Evolutionary conservation across 2,888 invertebrate species (phyloP).

Genomic region (Conistra vaccinii): DNA sequence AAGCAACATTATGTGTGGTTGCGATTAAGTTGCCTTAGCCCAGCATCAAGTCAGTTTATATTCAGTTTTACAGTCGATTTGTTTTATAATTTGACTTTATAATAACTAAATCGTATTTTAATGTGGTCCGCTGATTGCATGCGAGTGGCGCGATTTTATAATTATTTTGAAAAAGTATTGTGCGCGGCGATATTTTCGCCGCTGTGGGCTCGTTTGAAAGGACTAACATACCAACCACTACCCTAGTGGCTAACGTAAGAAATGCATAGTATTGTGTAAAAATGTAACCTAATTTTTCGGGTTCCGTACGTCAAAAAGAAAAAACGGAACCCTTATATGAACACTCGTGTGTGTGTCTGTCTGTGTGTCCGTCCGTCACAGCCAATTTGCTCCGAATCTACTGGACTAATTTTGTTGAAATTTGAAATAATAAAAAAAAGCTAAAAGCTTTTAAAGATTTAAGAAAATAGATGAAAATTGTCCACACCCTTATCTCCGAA

Average conservation of each 20-base stretch:
- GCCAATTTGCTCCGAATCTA: no score
- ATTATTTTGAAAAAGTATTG: background rate
- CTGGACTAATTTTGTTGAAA: no score
- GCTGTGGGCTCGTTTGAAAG: background rate
- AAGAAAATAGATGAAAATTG: no score
- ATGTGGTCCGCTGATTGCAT: background rate
- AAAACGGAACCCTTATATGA: no score
- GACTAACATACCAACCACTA: no score
- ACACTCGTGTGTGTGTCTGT: no score
- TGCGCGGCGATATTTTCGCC: background rate
- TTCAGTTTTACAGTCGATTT: background rate
- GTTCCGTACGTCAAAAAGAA: no score
- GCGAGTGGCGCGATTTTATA: background rate
- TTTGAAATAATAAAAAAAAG: no score
- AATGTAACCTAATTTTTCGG: background rate
- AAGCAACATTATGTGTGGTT: background rate
- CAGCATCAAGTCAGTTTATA: background rate
- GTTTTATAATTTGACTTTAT: background rate
- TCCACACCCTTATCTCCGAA: no score
- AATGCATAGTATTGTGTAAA: conserved; percentile 5
- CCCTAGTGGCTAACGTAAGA: background rate
- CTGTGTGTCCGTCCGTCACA: no score
- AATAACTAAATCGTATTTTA: background rate
- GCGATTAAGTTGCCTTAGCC: background rate
- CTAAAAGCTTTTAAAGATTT: no score